Base-by-base conservation (phyloP, 2,888 invertebrate species). In the Acronicta leporina region DNA sequence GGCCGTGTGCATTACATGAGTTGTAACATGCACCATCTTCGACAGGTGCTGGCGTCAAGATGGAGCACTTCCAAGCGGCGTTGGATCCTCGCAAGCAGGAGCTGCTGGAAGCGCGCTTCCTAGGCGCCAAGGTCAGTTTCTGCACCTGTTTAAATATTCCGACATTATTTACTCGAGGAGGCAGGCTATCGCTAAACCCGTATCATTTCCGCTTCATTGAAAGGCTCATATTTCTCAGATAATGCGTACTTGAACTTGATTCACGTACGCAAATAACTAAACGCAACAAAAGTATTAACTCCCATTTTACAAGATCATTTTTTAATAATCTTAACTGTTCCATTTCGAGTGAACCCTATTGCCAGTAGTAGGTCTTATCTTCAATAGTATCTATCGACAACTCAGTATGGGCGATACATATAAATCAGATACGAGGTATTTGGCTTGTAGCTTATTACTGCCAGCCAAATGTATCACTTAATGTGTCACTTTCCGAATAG, bases 71-170 rank as follows among this genome's bases (percentile, higher is more conserved):
- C 96, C 98, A 98, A 96, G 97, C 98, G 95, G 97, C 97, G 95
- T 96, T 99, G 95, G 99, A 99, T 96, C 99, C 99, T 94, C 97
- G 99, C 95, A 99, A 99, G 96, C 99, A 99, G 96, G 99, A 99
- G 96, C 96, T 99, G 94, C 96, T 99, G 95, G 99, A 99, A 96
- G 99, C 99, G 90, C 97, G 99, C 95, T 98, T 98, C 95, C 97
- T 98, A 94, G 98, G 98, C 95, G 97, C 97, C 95, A 97, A 98
- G 97, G 98, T 98, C 95, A 97, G 97, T 96, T 65, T 40, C 15
- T 55, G 15, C 33, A 46, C 43, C 50, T 56, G 48, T 59, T 63
- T 55, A 41, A 20, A 33, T 50, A 47, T 42, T 43, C 43, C 8
- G 47, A 48, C 33, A 60, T 38, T 35, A 41, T 38, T 58, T 44